phyloP scores from a whole-genome alignment of 2,888 invertebrate genomes.

The Agriopis aurantiaria region DNA sequence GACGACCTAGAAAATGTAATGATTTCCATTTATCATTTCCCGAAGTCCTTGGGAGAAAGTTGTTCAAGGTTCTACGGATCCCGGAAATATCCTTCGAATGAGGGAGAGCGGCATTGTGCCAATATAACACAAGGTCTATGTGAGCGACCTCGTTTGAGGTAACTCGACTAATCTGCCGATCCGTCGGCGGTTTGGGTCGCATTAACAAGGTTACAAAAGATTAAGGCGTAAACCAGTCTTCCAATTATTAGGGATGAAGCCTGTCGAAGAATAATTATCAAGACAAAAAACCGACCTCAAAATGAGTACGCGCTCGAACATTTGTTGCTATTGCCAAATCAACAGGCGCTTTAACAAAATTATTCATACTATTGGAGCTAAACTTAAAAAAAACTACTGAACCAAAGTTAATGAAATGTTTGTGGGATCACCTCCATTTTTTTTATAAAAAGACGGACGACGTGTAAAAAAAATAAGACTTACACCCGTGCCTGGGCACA shows the following conservation, averaged over 20 bases:
- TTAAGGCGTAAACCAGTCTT: constrained; percentile 49
- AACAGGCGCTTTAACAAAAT: no score
- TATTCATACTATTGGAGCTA: no score
- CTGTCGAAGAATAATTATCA: constrained; percentile 28
- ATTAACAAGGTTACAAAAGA: constrained; percentile 64
- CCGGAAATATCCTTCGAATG: constrained; percentile 75
- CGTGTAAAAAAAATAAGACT: no score
- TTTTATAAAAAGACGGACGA: no score
- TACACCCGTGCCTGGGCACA: no score
- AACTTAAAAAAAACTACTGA: no score
- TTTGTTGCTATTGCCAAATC: no score
- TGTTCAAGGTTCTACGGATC: constrained; percentile 71
- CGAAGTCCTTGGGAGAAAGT: constrained; percentile 74
- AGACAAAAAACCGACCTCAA: background rate
- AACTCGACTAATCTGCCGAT: constrained; percentile 61
- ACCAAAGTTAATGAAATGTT: no score
- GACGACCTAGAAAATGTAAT: constrained; percentile 73
- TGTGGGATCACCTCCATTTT: no score
- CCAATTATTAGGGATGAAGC: constrained; percentile 48
- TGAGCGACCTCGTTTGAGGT: constrained; percentile 59
- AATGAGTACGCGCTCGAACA: no score
- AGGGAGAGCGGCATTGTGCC: constrained; percentile 59
- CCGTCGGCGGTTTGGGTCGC: constrained; percentile 59
- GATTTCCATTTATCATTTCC: constrained; percentile 76
- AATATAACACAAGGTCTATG: constrained; percentile 63